Conservation (phyloP, 2,113 vertebrate genomes). For the Rhea americana region DNA sequence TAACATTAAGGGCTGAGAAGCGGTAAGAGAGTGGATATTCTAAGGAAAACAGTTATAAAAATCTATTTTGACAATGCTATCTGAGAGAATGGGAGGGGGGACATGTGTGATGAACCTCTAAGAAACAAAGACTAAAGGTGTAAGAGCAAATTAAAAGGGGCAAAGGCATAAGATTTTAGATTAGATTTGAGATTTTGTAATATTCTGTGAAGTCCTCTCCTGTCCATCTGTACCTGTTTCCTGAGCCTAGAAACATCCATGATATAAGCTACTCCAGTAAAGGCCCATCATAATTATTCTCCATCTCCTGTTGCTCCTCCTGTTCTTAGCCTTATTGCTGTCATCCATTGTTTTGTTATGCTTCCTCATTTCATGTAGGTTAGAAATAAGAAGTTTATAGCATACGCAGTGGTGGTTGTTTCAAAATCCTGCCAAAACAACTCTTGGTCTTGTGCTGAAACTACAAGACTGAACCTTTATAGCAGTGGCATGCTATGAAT, state of each 20-base stretch:
- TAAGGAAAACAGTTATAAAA: neutral
- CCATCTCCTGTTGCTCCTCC: neutral
- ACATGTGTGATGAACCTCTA: neutral
- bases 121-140: neutral
- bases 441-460: neutral
- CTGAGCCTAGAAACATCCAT: neutral
- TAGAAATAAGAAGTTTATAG: neutral
- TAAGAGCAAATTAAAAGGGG: neutral
- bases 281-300: neutral
- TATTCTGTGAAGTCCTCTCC: neutral
- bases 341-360: neutral
- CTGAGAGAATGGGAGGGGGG: neutral
- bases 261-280: neutral
- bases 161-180: neutral
- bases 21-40: neutral
- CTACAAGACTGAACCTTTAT: neutral
- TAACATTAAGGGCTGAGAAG: neutral
- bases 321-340: neutral
- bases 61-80: neutral
- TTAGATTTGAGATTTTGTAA: neutral
- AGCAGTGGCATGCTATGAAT: neutral
- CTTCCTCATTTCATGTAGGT: neutral
- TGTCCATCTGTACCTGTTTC: neutral
- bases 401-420: neutral
- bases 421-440: neutral